Base-by-base conservation (phyloP, 2,797 vertebrate species). In the Anguilla marmorata region DNA sequence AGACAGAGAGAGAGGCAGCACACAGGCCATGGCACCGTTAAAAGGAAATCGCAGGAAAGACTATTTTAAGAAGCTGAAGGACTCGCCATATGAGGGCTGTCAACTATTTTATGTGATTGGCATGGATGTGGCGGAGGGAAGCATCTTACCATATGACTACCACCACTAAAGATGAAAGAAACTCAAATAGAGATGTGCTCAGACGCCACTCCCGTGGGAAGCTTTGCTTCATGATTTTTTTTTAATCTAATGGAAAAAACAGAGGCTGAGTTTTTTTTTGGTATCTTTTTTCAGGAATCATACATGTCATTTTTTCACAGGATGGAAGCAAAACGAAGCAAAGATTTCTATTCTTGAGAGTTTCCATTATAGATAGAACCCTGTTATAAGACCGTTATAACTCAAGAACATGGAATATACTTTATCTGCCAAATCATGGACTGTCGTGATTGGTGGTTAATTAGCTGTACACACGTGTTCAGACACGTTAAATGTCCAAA, bases 111-210 rank as follows among this genome's bases (percentile, higher is more conserved):
- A 90, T 89, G 76, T 72, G 86, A 88, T 89, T 86, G 88, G 48
- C 86, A 74, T 87, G 89, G 83, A 87, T 84, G 52, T 60, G 89
- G 89, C 7, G 45, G 74, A 50, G 86, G 86, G 89, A 89, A 90
- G 89, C 66, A 82, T 91, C 90, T 66, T 91, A 90, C 93, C 94
- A 93, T 93, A 93, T 93, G 94, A 91, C 90, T 79, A 83, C 86
- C 89, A 87, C 90, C 91, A 88, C 92, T 93, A 91, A 90, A 95
- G 90, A 94, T 93, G 89, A 94, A 94, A 93, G 93, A 80, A 86
- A 21, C 90, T 90, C 37, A 80, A 84, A 87, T 86, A 90, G 87
- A 89, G 88, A 93, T 90, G 90, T 90, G 86, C 91, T 91, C 89
- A 90, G 90, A 89, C 91, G 56, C 90, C 87, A 88, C 90, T 92